Evolutionary conservation across 2,888 invertebrate genomes (phyloP).

Genomic region (Stegana nigrithorax): DNA sequence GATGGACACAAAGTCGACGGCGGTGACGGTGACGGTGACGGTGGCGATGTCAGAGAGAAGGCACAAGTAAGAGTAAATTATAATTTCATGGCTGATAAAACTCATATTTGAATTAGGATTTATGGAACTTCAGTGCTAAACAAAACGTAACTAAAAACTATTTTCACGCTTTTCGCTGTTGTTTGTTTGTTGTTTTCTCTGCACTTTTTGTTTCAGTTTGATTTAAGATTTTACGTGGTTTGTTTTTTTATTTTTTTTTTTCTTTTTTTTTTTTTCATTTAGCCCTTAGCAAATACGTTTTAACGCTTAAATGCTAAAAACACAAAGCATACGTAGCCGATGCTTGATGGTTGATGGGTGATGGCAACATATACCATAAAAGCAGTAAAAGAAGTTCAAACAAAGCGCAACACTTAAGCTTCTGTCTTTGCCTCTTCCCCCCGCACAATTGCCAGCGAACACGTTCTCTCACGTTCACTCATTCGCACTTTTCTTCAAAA

Average conservation of each 20-base stretch:
- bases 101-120: slow-evolving; percentile 54
- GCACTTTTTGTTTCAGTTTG: not conserved
- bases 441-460: no score
- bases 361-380: no score
- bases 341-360: no score
- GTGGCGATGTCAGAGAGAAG: no score
- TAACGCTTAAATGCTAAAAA: slow-evolving; percentile 61
- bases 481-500: no score
- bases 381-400: not conserved
- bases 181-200: not conserved
- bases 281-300: slow-evolving; percentile 46
- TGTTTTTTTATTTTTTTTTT: not conserved
- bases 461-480: no score
- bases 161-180: slow-evolving; percentile 48
- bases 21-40: no score
- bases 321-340: slow-evolving; percentile 28
- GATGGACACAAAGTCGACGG: not conserved
- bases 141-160: slow-evolving; percentile 59
- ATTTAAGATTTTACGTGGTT: no score
- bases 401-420: no score
- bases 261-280: not conserved
- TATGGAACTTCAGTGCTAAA: slow-evolving; percentile 53
- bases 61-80: slow-evolving; percentile 53
- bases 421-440: no score
- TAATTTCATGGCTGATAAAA: slow-evolving; percentile 60